Percentiles rank a stretch among this genome's conserved stretches.
These are phyloP conservation scores for Cyaniris semiargus DNA, from an alignment of 2,888 invertebrate species.

Conservation along the genomic window DNA sequence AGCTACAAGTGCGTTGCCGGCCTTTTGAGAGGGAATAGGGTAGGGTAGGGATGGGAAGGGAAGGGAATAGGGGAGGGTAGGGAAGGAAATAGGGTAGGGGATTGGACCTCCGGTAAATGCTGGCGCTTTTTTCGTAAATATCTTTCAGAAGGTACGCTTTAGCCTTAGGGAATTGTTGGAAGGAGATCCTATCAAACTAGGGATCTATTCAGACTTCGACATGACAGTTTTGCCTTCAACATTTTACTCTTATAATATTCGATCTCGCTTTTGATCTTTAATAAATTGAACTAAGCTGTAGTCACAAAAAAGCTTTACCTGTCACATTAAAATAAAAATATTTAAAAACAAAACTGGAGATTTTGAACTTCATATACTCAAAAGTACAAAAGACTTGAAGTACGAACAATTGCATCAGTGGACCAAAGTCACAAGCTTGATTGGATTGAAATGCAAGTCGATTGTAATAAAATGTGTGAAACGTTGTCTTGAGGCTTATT, in stretches of 20 bases:
- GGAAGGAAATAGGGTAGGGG: no score
- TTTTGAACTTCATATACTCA: not conserved
- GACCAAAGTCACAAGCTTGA: not conserved
- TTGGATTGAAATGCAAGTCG: slow-evolving; percentile 2
- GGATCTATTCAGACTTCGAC: not conserved
- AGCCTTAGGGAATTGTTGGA: slow-evolving; percentile 7
- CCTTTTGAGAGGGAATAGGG: no score
- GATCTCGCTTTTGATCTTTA: not conserved
- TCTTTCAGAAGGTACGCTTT: not conserved
- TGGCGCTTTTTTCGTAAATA: not conserved
- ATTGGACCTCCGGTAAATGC: no score
- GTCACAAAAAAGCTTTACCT: not conserved
- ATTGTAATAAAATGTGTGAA: slow-evolving; percentile 12
- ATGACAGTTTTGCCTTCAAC: not conserved
- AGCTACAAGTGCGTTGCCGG: no score
- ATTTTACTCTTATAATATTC: not conserved
- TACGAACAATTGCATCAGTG: not conserved
- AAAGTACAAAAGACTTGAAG: not conserved
- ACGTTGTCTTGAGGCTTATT: slow-evolving; percentile 1
- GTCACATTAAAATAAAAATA: not conserved
- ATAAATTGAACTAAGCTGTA: not conserved
- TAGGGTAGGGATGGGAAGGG: no score
- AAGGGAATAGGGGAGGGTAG: no score
- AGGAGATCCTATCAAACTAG: not conserved
- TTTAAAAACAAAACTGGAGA: not conserved